Conservation (phyloP, 2,888 invertebrate genomes). For the Kryphioiulus occultus region DNA sequence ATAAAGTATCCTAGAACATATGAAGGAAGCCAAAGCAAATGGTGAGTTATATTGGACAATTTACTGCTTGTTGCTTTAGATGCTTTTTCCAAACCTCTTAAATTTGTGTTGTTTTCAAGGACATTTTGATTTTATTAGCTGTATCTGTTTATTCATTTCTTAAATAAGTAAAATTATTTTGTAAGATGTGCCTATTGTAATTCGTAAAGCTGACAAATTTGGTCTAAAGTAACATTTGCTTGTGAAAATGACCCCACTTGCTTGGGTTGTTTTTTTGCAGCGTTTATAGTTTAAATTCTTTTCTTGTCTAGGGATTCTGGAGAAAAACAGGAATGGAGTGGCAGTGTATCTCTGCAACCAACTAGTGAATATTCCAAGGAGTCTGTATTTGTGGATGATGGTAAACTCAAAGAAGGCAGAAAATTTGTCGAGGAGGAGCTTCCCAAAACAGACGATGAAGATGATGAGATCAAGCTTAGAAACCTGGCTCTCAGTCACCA, state of each 20-base stretch:
- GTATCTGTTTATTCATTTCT: too few relatives aligned
- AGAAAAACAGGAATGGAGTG: not conserved
- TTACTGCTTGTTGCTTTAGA: not conserved
- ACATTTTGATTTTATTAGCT: too few relatives aligned
- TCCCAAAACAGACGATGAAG: conserved; percentile 39
- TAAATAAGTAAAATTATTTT: too few relatives aligned
- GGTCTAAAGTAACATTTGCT: not conserved
- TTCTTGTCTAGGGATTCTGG: not conserved
- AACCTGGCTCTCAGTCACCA: not conserved
- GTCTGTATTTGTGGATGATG: not conserved
- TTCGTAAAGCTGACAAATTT: too few relatives aligned
- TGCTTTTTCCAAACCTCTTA: too few relatives aligned
- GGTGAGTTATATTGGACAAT: not conserved
- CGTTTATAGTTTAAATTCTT: not conserved
- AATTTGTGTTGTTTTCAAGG: too few relatives aligned
- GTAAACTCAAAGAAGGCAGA: conserved; percentile 8
- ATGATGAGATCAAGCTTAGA: not conserved
- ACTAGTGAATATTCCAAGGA: not conserved
- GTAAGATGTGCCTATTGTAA: too few relatives aligned
- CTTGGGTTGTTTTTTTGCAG: not conserved
- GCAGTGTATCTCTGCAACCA: not conserved
- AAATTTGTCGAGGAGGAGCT: conserved; percentile 27
- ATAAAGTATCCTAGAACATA: conserved; percentile 45
- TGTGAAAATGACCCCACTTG: not conserved
- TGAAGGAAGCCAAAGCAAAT: conserved; percentile 42